phyloP scores from a whole-genome alignment of 64 coral and sea anemone genomes.

The Orbicella faveolata region DNA sequence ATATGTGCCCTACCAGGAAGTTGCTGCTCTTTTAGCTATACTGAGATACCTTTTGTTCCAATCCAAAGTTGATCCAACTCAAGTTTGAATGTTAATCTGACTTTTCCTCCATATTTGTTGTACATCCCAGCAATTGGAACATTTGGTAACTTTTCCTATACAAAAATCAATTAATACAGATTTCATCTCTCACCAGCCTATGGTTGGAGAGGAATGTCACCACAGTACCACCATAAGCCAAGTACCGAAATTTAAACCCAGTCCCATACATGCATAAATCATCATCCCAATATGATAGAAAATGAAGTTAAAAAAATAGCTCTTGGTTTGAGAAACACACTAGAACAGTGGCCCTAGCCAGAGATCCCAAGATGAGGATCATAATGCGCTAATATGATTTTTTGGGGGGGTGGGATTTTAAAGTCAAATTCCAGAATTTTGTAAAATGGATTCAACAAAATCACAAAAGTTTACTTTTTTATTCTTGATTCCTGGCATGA shows the following conservation, averaged over 20 bases:
- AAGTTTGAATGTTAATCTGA: constrained; percentile 98
- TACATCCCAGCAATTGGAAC: constrained; percentile 94
- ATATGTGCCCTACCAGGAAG: neutral
- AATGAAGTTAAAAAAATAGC: too few species aligned
- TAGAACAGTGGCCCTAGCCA: too few species aligned
- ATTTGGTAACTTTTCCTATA: constrained; percentile 81
- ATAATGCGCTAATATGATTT: too few species aligned
- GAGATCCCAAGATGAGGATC: too few species aligned
- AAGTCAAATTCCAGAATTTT: too few species aligned
- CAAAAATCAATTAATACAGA: neutral
- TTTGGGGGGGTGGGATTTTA: too few species aligned
- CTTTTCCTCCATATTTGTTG: constrained; percentile 98
- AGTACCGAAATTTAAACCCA: too few species aligned
- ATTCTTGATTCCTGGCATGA: constrained; percentile 83
- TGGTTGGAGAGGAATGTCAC: neutral
- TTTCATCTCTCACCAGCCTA: neutral
- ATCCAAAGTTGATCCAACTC: constrained; percentile 98
- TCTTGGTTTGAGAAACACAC: too few species aligned
- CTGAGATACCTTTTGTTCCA: constrained; percentile 92
- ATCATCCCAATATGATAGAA: too few species aligned
- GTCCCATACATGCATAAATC: too few species aligned
- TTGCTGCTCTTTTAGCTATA: neutral
- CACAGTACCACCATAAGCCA: too few species aligned
- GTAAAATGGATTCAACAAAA: too few species aligned
- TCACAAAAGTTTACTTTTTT: constrained; percentile 62